Percentiles rank a stretch among this genome's conserved stretches.
Evolutionary conservation across 2,113 vertebrate genomes (phyloP).

Genomic region (Ramphastos sulfuratus): DNA sequence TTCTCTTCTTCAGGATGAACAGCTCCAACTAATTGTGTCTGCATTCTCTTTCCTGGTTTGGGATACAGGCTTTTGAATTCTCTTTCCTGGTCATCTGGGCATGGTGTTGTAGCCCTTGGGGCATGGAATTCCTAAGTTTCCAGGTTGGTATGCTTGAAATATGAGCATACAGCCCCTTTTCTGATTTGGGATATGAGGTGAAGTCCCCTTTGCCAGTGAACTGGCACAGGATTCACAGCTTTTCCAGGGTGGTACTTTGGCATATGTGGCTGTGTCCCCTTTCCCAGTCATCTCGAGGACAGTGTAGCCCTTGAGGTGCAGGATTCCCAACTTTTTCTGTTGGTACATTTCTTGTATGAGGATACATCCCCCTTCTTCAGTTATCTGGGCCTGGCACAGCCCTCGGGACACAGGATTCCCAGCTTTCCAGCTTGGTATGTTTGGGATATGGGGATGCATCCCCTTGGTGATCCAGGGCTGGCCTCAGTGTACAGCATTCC

Average conservation of each 20-base stretch:
- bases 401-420: background rate
- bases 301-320: background rate
- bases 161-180: background rate
- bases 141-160: rapidly evolving
- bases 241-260: background rate
- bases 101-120: background rate
- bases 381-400: too few species aligned
- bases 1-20: too few species aligned
- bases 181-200: background rate
- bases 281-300: background rate
- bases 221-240: background rate
- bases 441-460: background rate
- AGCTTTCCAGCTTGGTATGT: background rate
- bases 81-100: too few species aligned
- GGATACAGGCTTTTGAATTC: too few species aligned
- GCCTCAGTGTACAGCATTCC: background rate
- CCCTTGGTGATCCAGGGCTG: too few species aligned
- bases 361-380: too few species aligned
- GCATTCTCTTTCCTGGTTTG: too few species aligned
- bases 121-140: background rate
- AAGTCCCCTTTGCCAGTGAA: background rate
- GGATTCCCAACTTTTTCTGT: background rate
- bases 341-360: background rate
- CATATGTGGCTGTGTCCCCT: background rate
- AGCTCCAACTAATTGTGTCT: too few species aligned